Conservation (phyloP, 2,797 vertebrate species). For the Pantherophis alleghaniensis region DNA sequence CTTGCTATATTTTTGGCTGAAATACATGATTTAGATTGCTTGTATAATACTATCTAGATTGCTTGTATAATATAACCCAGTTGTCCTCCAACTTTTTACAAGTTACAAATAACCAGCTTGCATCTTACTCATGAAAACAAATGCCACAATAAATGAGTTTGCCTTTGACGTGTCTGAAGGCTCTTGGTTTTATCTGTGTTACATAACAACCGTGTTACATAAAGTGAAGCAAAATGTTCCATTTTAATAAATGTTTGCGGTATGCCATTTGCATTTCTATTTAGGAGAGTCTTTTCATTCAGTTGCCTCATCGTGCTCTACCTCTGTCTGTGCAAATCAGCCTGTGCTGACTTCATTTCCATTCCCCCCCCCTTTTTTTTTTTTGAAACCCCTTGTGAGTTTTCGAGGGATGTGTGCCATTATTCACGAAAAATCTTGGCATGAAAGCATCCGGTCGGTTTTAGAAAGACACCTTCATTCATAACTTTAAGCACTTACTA, state of each 20-base stretch:
- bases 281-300: not conserved
- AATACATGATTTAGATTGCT: not conserved
- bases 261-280: not conserved
- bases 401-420: not conserved
- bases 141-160: not conserved
- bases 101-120: not conserved
- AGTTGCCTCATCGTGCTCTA: not conserved
- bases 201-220: not conserved
- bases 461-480: not conserved
- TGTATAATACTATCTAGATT: not conserved
- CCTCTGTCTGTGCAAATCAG: not conserved
- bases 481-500: not conserved
- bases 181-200: not conserved
- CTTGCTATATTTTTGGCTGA: not conserved
- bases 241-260: not conserved
- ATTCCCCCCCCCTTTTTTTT: not conserved
- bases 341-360: conserved; percentile 7
- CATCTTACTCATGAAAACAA: not conserved
- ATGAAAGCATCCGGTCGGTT: not conserved
- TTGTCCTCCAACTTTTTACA: not conserved
- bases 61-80: not conserved
- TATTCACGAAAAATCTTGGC: not conserved
- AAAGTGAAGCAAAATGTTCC: accelerated
- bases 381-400: not conserved
- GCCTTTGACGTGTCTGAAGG: not conserved